Conservation (phyloP, 2,888 invertebrate genomes). For the Diabrotica balteata region DNA sequence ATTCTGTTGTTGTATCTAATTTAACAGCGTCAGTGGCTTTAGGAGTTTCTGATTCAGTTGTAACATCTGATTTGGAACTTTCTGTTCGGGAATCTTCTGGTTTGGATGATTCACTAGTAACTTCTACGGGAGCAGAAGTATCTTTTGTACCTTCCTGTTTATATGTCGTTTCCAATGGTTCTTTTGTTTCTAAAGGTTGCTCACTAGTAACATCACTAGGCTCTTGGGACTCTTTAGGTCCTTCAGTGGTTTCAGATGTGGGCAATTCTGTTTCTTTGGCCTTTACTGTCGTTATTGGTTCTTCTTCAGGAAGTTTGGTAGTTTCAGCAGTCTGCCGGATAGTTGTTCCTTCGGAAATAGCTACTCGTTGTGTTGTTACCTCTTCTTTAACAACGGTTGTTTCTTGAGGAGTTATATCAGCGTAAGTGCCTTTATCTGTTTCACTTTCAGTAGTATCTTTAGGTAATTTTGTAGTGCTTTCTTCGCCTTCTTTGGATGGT, state of each 20-base stretch:
- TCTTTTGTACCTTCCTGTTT: neutral
- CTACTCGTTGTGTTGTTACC: neutral
- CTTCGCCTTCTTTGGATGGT: constrained; percentile 18
- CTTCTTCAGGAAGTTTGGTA: constrained; percentile 27
- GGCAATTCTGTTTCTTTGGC: neutral
- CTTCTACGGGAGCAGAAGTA: neutral
- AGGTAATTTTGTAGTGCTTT: constrained; percentile 3
- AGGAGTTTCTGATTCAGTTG: constrained; percentile 20
- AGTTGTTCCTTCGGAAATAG: neutral
- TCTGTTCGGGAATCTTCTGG: no score
- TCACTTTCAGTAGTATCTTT: neutral
- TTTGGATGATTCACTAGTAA: constrained; percentile 3
- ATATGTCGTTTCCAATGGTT: neutral
- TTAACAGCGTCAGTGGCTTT: no score
- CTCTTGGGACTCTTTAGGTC: neutral
- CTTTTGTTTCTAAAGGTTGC: neutral
- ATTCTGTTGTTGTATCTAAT: neutral
- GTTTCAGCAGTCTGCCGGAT: neutral
- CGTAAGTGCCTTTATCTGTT: neutral
- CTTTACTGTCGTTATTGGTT: constrained; percentile 16
- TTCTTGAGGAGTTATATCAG: constrained; percentile 2
- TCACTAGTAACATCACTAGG: neutral
- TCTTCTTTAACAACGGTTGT: constrained; percentile 7
- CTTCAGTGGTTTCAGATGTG: neutral
- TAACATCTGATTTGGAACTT: neutral